Evolutionary conservation across 2,113 vertebrate species (phyloP), one percentile per base, ranked within the genome.

Genomic region (Gyps fulvus): DNA sequence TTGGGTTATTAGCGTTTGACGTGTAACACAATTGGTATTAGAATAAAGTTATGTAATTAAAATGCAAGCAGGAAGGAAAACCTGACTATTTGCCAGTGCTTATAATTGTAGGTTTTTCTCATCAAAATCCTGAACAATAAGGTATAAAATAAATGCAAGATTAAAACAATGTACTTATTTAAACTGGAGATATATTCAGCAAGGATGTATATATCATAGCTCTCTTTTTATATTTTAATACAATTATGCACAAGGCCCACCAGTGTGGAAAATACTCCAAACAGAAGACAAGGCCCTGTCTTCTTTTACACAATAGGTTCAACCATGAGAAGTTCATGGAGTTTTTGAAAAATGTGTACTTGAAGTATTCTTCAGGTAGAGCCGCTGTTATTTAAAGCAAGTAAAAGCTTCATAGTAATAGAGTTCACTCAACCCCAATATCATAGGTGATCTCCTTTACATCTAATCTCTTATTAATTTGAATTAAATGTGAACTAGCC

Each of bases 221-320:
- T 57, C 20, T 81, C 25, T 58, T 49, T 65, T 40, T 59, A 34
- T 54, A 57, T 82, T 92, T 90, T 61, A 74, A 40, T 66, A 34
- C 1, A 66, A 14, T 66, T 85, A 65, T 66, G 5, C 21, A 32
- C 13, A 50, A 72, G 19, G 27, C 45, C 45, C 27, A 84, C 6
- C 73, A 16, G 40, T 25, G 14, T 58, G 50, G 25, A 71, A 78
- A 84, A 40, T 16, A 26, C 45, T 82, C 14, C 6, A 9, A 58
- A 57, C 0, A 5, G n/a, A 49, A 70, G 36, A 47, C 14, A 78
- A 16, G 18, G 3, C 3, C 6, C 3, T 29, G 5, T 29, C 38
- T 78, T 81, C 20, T 20, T 45, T 27, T 38, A n/a, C 13, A 7
- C 63, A 55, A 31, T 18, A 76, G 14, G 27, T 59, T 54, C 8